A percentile compares a stretch with the other conserved stretches of the same genome.
Conservation (phyloP, 2,888 invertebrate genomes). For the Amaurobius ferox region DNA sequence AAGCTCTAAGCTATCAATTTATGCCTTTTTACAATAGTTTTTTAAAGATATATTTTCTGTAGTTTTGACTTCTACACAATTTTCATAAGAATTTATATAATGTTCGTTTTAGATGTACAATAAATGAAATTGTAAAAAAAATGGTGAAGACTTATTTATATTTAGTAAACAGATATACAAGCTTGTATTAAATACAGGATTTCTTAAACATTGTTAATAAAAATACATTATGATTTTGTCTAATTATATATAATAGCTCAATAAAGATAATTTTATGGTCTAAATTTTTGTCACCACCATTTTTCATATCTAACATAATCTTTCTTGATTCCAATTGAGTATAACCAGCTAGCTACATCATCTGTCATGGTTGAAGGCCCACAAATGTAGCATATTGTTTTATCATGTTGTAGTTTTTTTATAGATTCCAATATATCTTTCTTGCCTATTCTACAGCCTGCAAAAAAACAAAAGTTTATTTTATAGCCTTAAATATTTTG, state of each 20-base stretch:
- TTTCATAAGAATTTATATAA: constrained; percentile 4
- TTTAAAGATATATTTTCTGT: constrained; percentile 6
- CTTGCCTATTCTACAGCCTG: constrained; percentile 55
- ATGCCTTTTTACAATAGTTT: constrained; percentile 8
- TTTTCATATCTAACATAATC: constrained; percentile 61
- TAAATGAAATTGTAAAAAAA: constrained; percentile 5
- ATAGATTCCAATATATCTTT: constrained; percentile 45
- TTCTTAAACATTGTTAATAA: background rate
- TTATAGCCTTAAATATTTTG: too few species aligned
- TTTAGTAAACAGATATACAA: background rate
- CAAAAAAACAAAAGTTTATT: background rate
- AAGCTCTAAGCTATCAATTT: constrained; percentile 2
- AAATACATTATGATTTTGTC: too few species aligned
- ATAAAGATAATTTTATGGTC: too few species aligned
- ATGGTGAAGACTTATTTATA: background rate
- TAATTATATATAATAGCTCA: background rate
- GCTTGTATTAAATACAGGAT: too few species aligned
- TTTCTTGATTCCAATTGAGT: constrained; percentile 72
- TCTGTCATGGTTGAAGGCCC: constrained; percentile 75
- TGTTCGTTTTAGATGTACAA: constrained; percentile 9
- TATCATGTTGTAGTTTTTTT: constrained; percentile 23
- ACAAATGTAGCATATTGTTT: constrained; percentile 74
- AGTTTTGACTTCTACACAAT: background rate
- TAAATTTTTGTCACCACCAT: constrained; percentile 61
- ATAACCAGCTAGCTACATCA: constrained; percentile 63